Conservation (phyloP, 2,113 vertebrate genomes). For the Phalacrocorax carbo region DNA sequence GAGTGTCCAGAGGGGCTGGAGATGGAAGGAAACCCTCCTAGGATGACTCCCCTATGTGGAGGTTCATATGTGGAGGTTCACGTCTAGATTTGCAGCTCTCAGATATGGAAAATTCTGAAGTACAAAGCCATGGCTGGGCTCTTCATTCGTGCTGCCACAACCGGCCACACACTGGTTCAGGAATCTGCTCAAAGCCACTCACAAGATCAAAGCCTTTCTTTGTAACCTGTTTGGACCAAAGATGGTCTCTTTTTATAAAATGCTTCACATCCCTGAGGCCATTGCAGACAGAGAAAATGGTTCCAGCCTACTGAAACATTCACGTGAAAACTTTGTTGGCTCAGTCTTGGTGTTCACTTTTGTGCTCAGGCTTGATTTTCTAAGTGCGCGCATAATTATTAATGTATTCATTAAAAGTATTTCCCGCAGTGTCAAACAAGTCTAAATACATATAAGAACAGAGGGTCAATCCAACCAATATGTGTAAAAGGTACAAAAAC, state of each 20-base stretch:
- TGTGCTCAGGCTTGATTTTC: conserved; percentile 11
- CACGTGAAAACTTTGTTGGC: not conserved
- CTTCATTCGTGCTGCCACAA: not conserved
- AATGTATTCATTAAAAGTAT: not conserved
- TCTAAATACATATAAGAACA: not conserved
- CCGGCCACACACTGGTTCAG: fast-evolving
- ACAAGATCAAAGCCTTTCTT: conserved; percentile 17
- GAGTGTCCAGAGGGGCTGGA: not conserved
- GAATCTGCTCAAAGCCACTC: conserved; percentile 7
- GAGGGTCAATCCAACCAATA: not conserved
- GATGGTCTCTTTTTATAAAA: not conserved
- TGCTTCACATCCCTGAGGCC: not conserved
- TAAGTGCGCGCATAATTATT: not conserved
- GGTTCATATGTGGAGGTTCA: not conserved
- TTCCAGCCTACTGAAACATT: not conserved
- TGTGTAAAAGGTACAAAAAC: not conserved
- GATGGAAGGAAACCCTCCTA: not conserved
- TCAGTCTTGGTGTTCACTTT: not conserved
- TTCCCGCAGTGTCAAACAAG: not conserved
- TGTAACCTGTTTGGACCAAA: not conserved
- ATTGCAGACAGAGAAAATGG: not conserved
- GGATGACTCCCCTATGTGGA: not conserved
- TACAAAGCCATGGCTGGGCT: not conserved
- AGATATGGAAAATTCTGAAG: not conserved
- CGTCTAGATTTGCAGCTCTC: not conserved